These are phyloP conservation scores for Agrotis exclamationis DNA, from an alignment of 2,888 invertebrate genomes.

Conservation along the genomic window DNA sequence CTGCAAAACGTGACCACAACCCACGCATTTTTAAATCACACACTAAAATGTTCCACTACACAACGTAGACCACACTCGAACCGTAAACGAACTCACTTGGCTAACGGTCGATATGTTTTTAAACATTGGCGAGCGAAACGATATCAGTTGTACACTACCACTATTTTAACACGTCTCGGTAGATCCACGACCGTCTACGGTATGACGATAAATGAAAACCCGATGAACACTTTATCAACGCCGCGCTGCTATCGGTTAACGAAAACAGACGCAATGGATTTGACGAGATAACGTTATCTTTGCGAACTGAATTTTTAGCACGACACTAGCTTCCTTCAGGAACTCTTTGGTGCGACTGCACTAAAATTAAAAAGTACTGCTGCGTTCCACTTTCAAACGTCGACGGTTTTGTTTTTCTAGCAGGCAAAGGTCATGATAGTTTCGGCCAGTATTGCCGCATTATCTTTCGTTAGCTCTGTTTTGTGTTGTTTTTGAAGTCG, in stretches of 20 bases:
- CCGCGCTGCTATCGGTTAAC: constrained; percentile 79
- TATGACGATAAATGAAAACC: constrained; percentile 69
- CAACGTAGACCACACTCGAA: constrained; percentile 65
- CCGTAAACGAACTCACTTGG: constrained; percentile 71
- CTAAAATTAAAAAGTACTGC: constrained; percentile 45
- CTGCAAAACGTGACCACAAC: constrained; percentile 81
- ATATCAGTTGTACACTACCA: constrained; percentile 63
- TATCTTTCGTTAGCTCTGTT: constrained; percentile 64
- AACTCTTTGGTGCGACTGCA: constrained; percentile 66
- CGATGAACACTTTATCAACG: constrained; percentile 71
- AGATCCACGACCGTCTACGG: constrained; percentile 65
- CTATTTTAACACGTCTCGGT: constrained; percentile 71
- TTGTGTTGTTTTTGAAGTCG: constrained; percentile 75
- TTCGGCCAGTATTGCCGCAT: constrained; percentile 72
- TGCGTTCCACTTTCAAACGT: constrained; percentile 65
- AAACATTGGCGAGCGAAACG: constrained; percentile 76
- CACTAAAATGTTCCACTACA: constrained; percentile 72
- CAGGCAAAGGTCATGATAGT: constrained; percentile 78
- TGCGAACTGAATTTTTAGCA: constrained; percentile 67
- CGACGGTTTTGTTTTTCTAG: constrained; percentile 52
- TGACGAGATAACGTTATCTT: constrained; percentile 74
- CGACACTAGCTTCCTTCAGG: constrained; percentile 76
- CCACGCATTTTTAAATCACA: constrained; percentile 79
- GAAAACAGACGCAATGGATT: constrained; percentile 78
- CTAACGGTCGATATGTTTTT: constrained; percentile 73